A percentile compares a stretch with the other conserved stretches of the same genome.
phyloP scores from a whole-genome alignment of 2,888 invertebrate genomes.

The Eumerus sabulonum region DNA sequence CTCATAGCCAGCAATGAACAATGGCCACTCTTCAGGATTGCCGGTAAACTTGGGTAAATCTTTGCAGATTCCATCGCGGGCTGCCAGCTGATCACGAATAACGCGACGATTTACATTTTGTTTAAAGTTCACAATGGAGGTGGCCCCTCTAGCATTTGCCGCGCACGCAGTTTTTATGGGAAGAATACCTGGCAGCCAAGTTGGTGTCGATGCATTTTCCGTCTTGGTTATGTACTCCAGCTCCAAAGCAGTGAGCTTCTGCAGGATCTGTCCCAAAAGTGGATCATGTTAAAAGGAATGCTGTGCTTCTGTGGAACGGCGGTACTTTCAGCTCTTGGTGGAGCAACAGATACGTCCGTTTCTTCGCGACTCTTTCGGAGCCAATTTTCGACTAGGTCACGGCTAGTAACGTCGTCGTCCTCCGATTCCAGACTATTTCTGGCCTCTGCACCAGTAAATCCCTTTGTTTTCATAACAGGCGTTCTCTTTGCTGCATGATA shows the following conservation, averaged over 20 bases:
- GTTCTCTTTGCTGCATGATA: not conserved
- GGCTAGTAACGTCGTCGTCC: not conserved
- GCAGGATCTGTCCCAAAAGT: not conserved
- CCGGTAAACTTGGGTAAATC: no score
- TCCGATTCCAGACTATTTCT: not conserved
- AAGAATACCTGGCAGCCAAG: not conserved
- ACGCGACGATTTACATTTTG: no score
- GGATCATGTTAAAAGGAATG: not conserved
- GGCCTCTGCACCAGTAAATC: not conserved
- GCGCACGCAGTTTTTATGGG: no score
- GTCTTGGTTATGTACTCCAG: not conserved
- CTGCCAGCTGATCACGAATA: no score
- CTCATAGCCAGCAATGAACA: constrained; percentile 42
- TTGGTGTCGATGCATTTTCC: not conserved
- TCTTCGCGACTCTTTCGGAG: not conserved
- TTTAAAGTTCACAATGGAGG: not conserved
- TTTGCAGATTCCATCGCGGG: no score
- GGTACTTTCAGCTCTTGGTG: no score
- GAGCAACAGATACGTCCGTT: no score
- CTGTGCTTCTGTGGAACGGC: not conserved
- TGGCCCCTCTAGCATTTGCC: no score
- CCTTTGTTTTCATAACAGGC: not conserved
- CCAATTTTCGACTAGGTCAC: not conserved
- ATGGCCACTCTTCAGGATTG: no score
- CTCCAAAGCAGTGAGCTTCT: not conserved